These are phyloP conservation scores for Augiades crinisus DNA, from an alignment of 2,888 invertebrate species.

Conservation along the genomic window DNA sequence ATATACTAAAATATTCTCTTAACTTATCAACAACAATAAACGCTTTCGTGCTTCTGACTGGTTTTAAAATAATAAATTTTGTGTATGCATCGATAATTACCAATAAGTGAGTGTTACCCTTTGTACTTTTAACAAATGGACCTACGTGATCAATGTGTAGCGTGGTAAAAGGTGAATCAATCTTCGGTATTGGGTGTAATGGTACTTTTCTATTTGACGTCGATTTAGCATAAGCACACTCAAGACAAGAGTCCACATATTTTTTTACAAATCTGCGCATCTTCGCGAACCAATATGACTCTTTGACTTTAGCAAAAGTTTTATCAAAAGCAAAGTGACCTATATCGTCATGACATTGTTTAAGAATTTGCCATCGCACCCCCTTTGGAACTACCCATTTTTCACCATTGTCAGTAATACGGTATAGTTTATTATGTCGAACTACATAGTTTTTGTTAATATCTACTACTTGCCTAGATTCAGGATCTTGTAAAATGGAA, in stretches of 20 bases:
- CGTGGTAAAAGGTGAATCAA: conserved; percentile 25
- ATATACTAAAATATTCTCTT: conserved; percentile 14
- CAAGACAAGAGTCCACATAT: conserved; percentile 29
- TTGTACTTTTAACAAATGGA: not conserved
- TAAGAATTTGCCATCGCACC: conserved; percentile 29
- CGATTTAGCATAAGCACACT: conserved; percentile 28
- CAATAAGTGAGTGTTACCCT: not conserved
- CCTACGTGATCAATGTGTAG: conserved; percentile 13
- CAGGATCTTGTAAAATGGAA: conserved; percentile 26
- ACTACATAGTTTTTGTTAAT: conserved; percentile 26
- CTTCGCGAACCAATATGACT: conserved; percentile 30
- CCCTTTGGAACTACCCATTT: conserved; percentile 30
- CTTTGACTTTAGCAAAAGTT: conserved; percentile 22
- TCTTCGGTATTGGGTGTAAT: conserved; percentile 31
- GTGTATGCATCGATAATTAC: not conserved
- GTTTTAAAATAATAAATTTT: conserved; percentile 1
- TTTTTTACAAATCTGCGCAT: conserved; percentile 28
- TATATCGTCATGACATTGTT: conserved; percentile 28
- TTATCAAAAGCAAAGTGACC: conserved; percentile 30
- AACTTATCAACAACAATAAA: not conserved
- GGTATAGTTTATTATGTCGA: conserved; percentile 19
- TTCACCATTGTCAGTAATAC: conserved; percentile 20
- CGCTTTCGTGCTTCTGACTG: not conserved
- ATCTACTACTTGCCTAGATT: conserved; percentile 18
- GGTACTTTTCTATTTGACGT: conserved; percentile 27